Base-by-base conservation (phyloP, 2,797 vertebrate genomes). In the Darevskia mixta region DNA sequence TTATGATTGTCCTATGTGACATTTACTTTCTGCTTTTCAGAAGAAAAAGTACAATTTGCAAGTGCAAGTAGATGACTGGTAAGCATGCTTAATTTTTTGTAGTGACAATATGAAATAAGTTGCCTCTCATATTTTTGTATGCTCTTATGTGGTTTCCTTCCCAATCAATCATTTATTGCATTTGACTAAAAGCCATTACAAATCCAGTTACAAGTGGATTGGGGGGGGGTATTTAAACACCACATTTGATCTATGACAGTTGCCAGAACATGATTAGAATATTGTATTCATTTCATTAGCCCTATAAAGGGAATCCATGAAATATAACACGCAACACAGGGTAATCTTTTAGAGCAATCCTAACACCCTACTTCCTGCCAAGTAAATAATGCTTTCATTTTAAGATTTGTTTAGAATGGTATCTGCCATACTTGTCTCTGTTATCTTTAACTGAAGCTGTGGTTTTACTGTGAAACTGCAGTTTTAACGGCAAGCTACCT, bases 41-140 rank as follows among this genome's bases (percentile, higher is more conserved):
- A 94, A 94, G 18, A 96, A 96, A 87, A 96, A 93, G 61, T 98
- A 95, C 93, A 96, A 98, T 90, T 93, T 98, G 87, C 93, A 97
- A 45, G 89, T 98, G 92, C 97, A 95, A 91, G 93, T 96, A 45
- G 90, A 95, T 66, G 89, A 96, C 78, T 95, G 98, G 98, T 98
- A 97, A 96, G 91, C 93, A 58, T 72, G 78, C 27, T 49, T 61
- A 45, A 66, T 85, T 82, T 93, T 67, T 38, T 61, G 4, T n/a
- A 43, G 38, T 75, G 35, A 49, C 49, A 64, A 32, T 83, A 13
- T 32, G 25, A n/a, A 10, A 10, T 32, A 78, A 69, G 9, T 17
- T 69, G n/a, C 10, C 2, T 8, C 13, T 7, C 61, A 11, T 3
- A 35, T 25, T 38, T 80, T 55, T 27, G 29, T 55, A 41, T 10